Evolutionary conservation across 1,140 invertebrate species (phyloP), one percentile per base, ranked within the genome.

Genomic region (Cherax quadricarinatus): DNA sequence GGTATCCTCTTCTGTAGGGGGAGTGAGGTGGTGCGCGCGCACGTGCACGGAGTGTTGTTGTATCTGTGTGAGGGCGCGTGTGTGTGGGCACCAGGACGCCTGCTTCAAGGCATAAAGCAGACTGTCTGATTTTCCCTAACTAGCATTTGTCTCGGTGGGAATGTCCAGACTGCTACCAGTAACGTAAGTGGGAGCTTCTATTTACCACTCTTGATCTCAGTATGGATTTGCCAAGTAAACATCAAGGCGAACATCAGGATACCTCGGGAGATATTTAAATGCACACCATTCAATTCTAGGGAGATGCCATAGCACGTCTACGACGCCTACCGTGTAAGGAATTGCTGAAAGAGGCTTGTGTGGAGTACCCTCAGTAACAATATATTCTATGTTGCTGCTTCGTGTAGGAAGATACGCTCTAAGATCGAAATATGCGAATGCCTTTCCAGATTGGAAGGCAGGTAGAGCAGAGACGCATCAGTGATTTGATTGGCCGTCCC

Each of bases 401-500:
- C 66, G 66, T 21, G 21, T 18, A 70, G 21, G 21, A 7, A 0
- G 24, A 7, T 24, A 70, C 30, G 18, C 49, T 51, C 49, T 70
- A 70, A 66, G 18, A 30, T 30, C 51, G 57, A 30, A 53, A 78
- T 79, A 53, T 53, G 53, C 18, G 53, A 79, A 78, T 78, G 51
- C 16, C 30, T 24, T 87, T 79, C 48, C 53, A 78, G 80, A 73
- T 70, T 82, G 4, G 79, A 41, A 66, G 18, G 51, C 80, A 89
- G 41, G 70, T 83, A 83, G 53, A 70, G 24, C 41, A 82, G 16
- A 66, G 80, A 14, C 30, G 5, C 88, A 10, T n/a, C 88, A 49
- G 41, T 83, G 80, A 70, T 24, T n/a, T 89, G 88, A 89, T 89
- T 89, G 88, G 88, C 49, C 62, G 24, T 24, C 88, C 30, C 79